Evolutionary conservation across 2,113 vertebrate species (phyloP), one percentile per base, ranked within the genome.

Genomic region (Ailurus styani): DNA sequence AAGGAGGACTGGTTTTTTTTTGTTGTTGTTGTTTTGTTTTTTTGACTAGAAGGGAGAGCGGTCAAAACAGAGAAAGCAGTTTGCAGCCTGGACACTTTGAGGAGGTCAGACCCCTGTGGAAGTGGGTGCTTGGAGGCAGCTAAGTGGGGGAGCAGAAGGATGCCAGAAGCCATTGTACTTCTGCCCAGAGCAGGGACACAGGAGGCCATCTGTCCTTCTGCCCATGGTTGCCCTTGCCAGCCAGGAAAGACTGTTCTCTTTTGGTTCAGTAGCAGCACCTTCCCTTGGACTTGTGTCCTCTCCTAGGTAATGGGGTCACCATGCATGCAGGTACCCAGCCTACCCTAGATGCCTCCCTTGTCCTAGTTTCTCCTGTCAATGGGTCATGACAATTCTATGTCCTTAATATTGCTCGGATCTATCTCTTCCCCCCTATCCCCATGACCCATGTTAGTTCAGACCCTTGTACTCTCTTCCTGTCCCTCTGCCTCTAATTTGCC

Each of bases 21-120:
- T 55, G 25, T 81, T n/a, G n/a, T n/a, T n/a, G n/a, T n/a, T n/a
- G n/a, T n/a, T n/a, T n/a, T n/a, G n/a, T n/a, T n/a, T n/a, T 25
- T n/a, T 57, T 57, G 55, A 25, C 11, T 27, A n/a, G 34, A 79
- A 25, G 4, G 45, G 55, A 84, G 27, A 45, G 0, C 10, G 66
- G 10, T 37, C 1, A 66, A 75, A 55, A 72, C 21, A 64, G 25
- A 68, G 31, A 92, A 54, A 55, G 45, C 0, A 0, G 40, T 54
- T 68, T 90, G 45, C 20, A 40, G 34, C 50, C 90, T 68, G 57
- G 37, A 66, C 5, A 52, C 50, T 68, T n/a, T 50, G 70, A 96
- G 37, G 57, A 73, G 57, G 31, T 29, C 50, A 66, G 47, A 27
- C 20, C 4, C 13, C 25, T 37, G 15, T 50, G 21, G 37, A 66